Evolutionary conservation across 2,888 invertebrate species (phyloP).

Genomic region (Mayetiola destructor): DNA sequence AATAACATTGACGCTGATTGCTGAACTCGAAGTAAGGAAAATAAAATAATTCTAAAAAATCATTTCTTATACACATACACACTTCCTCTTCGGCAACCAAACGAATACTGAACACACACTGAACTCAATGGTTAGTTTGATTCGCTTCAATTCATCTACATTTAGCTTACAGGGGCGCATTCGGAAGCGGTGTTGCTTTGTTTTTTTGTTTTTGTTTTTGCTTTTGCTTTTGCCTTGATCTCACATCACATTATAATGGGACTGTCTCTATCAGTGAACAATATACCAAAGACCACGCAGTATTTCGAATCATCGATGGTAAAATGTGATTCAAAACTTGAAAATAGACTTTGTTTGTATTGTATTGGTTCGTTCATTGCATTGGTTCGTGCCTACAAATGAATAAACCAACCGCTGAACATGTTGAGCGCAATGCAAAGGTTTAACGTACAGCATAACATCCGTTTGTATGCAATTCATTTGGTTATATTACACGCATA

Average conservation of each 20-base stretch:
- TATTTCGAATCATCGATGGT: too few species aligned
- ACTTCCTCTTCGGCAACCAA: neutral
- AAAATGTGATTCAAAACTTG: too few species aligned
- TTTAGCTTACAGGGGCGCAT: too few species aligned
- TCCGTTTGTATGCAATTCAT: neutral
- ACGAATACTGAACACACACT: neutral
- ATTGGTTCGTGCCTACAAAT: conserved; percentile 6
- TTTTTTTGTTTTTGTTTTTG: neutral
- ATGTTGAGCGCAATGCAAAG: neutral
- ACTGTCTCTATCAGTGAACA: neutral
- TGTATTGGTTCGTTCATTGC: conserved; percentile 1
- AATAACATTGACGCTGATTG: too few species aligned
- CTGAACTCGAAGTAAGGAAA: too few species aligned
- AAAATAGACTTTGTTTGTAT: neutral
- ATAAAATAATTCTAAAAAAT: neutral
- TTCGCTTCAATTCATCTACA: conserved; percentile 3
- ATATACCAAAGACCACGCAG: neutral
- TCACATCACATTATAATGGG: too few species aligned
- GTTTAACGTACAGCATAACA: neutral
- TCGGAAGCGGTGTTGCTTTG: neutral
- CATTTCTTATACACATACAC: neutral
- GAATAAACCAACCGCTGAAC: neutral
- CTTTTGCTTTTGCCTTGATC: neutral
- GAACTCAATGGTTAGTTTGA: neutral
- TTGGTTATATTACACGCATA: neutral